A percentile compares a stretch with the other conserved stretches of the same genome.
Evolutionary conservation across 2,888 invertebrate genomes (phyloP).

Genomic region (Habroteleia sp.): DNA sequence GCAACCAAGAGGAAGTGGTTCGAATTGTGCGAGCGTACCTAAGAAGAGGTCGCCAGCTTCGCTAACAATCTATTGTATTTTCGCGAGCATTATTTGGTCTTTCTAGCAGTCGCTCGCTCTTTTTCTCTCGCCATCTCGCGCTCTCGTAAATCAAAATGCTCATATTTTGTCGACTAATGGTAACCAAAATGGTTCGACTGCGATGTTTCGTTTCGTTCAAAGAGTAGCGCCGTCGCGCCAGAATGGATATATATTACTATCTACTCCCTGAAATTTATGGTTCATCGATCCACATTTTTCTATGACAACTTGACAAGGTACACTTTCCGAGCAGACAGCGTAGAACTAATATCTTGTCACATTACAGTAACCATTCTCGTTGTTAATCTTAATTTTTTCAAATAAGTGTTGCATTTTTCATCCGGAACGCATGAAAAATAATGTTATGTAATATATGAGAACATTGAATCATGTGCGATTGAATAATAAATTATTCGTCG

Average conservation of each 20-base stretch:
- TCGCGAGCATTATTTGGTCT: constrained; percentile 12
- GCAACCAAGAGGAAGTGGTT: too few species aligned
- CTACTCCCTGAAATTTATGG: constrained; percentile 61
- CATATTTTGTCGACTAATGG: constrained; percentile 58
- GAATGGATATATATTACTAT: constrained; percentile 60
- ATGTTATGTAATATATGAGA: constrained; percentile 7
- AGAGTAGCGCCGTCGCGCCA: constrained; percentile 30
- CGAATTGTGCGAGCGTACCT: too few species aligned
- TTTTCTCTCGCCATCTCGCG: neutral
- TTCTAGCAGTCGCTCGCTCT: neutral
- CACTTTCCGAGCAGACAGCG: constrained; percentile 46
- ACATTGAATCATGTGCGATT: constrained; percentile 36
- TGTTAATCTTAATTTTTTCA: constrained; percentile 61
- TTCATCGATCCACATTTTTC: constrained; percentile 65
- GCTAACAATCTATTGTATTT: constrained; percentile 34
- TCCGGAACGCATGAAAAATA: constrained; percentile 6
- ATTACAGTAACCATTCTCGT: constrained; percentile 37
- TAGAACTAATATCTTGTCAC: constrained; percentile 53
- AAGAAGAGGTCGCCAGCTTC: constrained; percentile 29
- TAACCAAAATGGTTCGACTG: constrained; percentile 51
- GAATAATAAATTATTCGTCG: too few species aligned
- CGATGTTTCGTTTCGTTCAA: constrained; percentile 55
- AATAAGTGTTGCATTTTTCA: constrained; percentile 52
- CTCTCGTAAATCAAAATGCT: constrained; percentile 40
- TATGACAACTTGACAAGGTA: constrained; percentile 61